phyloP scores from a whole-genome alignment of 2,113 vertebrate species.

The Notarius lentiginosus region DNA sequence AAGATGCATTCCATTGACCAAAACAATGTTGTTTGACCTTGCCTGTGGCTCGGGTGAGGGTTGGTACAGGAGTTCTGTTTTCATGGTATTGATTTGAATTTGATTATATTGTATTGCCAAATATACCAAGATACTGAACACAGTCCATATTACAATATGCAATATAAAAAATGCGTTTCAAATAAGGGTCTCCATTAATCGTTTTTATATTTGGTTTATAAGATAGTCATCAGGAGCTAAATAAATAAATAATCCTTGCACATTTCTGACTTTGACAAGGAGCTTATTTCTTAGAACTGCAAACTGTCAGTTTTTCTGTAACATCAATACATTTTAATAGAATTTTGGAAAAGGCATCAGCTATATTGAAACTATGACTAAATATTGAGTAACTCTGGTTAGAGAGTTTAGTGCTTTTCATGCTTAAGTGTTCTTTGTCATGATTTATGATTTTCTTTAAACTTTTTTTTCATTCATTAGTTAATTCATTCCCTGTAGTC shows the following conservation, averaged over 20 bases:
- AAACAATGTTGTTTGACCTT: no score
- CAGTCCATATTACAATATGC: not conserved
- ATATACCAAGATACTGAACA: not conserved
- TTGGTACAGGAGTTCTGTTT: no score
- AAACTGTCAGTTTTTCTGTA: not conserved
- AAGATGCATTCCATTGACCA: no score
- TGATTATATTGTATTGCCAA: no score
- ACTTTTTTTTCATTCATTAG: not conserved
- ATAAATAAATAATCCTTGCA: not conserved
- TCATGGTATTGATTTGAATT: no score
- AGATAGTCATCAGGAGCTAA: not conserved
- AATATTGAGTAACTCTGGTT: not conserved
- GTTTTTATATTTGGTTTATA: not conserved
- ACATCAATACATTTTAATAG: not conserved
- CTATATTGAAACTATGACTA: not conserved
- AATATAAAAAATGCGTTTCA: not conserved
- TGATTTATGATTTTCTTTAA: not conserved
- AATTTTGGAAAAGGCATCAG: not conserved
- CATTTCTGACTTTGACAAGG: not conserved
- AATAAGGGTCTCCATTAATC: not conserved
- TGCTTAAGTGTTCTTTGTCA: not conserved
- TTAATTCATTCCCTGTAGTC: not conserved
- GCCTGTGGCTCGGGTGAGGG: no score
- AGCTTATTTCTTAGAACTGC: not conserved
- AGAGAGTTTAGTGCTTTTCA: not conserved